Percentiles rank a stretch among this genome's conserved stretches.
Conservation (phyloP, 2,113 vertebrate species). For the Neolamprologus modestus region DNA sequence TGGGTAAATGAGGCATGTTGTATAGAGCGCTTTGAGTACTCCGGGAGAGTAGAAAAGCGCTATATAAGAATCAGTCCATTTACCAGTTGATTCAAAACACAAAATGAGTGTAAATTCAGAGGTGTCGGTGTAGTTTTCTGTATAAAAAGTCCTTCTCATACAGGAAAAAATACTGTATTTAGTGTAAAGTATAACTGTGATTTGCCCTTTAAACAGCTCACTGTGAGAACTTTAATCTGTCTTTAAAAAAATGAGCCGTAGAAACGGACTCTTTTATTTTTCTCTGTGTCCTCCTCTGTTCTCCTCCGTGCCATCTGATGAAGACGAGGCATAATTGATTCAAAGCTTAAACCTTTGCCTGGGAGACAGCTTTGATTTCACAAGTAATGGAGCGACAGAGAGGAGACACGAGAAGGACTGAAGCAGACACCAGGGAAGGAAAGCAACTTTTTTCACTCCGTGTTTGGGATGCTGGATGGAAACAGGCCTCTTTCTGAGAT, state of each 20-base stretch:
- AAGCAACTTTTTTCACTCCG: constrained; percentile 1
- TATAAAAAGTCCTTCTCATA: background rate
- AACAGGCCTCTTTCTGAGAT: background rate
- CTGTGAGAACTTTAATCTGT: background rate
- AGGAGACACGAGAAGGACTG: background rate
- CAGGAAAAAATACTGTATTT: background rate
- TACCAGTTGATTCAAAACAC: background rate
- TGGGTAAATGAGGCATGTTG: too few relatives aligned
- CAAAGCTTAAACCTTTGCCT: constrained; percentile 1
- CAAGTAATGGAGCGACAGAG: background rate
- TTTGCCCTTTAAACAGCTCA: background rate
- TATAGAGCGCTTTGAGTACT: too few relatives aligned
- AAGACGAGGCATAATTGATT: constrained; percentile 20
- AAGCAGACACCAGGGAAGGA: background rate
- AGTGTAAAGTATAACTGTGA: background rate
- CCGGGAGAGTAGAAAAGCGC: too few relatives aligned
- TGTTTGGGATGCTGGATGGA: background rate
- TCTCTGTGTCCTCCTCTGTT: background rate
- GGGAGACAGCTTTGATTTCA: constrained; percentile 18
- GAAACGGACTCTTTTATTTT: background rate
- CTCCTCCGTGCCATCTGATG: constrained; percentile 1
- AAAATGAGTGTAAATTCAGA: background rate
- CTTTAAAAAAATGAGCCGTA: background rate
- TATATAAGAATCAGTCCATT: too few relatives aligned
- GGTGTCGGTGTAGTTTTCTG: accelerated